Evolutionary conservation across 1,140 invertebrate species (phyloP).

Genomic region (Eupeodes corollae): DNA sequence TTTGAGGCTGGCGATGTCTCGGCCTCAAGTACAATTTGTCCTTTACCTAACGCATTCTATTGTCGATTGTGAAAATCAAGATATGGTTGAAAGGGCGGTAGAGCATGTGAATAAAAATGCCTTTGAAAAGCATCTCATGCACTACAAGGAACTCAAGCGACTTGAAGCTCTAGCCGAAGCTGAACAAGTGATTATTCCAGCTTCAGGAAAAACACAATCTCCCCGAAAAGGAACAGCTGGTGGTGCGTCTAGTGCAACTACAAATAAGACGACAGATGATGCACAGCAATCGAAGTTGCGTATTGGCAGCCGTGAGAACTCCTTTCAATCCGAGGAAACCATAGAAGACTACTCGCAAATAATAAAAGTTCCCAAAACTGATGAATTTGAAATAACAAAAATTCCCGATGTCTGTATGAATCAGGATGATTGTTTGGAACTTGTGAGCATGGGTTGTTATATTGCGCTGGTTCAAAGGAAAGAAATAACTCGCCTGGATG

Average conservation of each 20-base stretch:
- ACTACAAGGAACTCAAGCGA: constrained; percentile 24
- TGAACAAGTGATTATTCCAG: constrained; percentile 29
- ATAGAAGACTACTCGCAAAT: background rate
- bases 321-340: no score
- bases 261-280: background rate
- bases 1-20: constrained; percentile 50
- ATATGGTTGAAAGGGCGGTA: constrained; percentile 48
- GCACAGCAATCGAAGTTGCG: background rate
- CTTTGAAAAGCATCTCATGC: constrained; percentile 44
- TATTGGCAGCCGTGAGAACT: background rate
- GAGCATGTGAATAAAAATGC: constrained; percentile 50
- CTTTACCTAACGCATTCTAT: constrained; percentile 60
- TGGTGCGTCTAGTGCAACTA: background rate
- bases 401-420: constrained; percentile 46
- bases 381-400: constrained; percentile 52
- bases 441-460: constrained; percentile 52
- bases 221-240: constrained; percentile 16
- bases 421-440: constrained; percentile 37
- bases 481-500: constrained; percentile 59
- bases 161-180: constrained; percentile 28
- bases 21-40: constrained; percentile 57
- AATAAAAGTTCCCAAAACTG: constrained; percentile 52
- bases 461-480: constrained; percentile 59
- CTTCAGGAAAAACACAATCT: constrained; percentile 24
- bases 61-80: constrained; percentile 51